Evolutionary conservation across 2,888 invertebrate genomes (phyloP).

Genomic region (Incurvaria masculella): DNA sequence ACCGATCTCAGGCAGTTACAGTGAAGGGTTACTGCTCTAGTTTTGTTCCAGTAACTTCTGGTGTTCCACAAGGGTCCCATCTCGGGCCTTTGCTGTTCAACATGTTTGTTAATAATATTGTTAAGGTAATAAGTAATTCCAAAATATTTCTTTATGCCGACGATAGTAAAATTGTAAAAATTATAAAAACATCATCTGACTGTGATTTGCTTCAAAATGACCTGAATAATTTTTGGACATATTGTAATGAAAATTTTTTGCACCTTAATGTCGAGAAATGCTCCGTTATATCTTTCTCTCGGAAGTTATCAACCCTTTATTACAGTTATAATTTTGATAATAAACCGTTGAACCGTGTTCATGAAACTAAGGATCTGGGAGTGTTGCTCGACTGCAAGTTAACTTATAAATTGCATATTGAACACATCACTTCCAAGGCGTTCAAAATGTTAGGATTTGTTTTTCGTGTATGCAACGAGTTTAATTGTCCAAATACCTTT

Average conservation of each 20-base stretch:
- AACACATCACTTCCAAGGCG: no score
- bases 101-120: conserved; percentile 4
- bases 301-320: not conserved
- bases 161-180: not conserved
- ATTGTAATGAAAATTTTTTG: not conserved
- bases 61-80: conserved; percentile 5
- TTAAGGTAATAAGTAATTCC: not conserved
- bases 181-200: not conserved
- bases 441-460: no score
- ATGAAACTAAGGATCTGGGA: not conserved
- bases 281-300: not conserved
- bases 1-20: conserved; percentile 2
- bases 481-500: no score
- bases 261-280: not conserved
- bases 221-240: not conserved
- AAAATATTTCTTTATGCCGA: no score
- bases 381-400: not conserved
- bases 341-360: not conserved
- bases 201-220: not conserved
- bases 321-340: not conserved
- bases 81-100: conserved; percentile 4
- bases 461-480: no score
- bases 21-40: conserved; percentile 4
- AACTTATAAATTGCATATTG: not conserved
- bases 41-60: not conserved